Base-by-base conservation (phyloP, 2,888 invertebrate species). In the Xanthia icteritia region DNA sequence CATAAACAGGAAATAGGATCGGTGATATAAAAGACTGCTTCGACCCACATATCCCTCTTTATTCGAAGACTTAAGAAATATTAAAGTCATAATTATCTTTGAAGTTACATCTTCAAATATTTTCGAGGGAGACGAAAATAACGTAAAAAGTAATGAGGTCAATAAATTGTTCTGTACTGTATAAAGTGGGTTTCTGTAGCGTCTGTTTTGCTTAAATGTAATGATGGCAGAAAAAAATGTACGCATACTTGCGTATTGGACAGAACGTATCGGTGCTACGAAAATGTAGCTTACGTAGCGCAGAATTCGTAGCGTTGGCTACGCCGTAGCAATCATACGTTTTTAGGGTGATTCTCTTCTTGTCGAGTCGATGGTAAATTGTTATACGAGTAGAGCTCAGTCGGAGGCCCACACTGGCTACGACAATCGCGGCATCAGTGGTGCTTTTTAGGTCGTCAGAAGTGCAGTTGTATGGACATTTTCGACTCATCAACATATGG, bases 81-180 rank as follows among this genome's bases (percentile, higher is more conserved):
- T 80, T 80, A 66, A 76, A 75, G 70, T 70, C 27, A n/a, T 68
- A 79, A 79, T 79, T 76, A 64, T 75, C 82, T 87, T 88, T 81
- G 80, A 87, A 82, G 80, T 73, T 72, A 83, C 66, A 81, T 84
- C 80, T 83, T 74, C 68, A 87, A 79, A 78, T 76, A 73, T 78
- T 81, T 77, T 64, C 42, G 61, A 78, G 72, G 63, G 54, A 75
- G 66, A 87, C 75, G 71, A 84, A 80, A 84, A 83, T 85, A 77
- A 80, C 75, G 77, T 86, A 85, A 86, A 79, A 84, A 83, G 84
- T 89, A 89, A 89, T 81, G 85, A 88, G 78, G 81, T 87, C 84
- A 85, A 83, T 86, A 76, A 88, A 74, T 81, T 86, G 68, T 63
- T 81, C 73, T 81, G 69, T 79, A 74, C 54, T 80, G 73, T 68